Conservation (phyloP, 2,888 invertebrate species). For the Protophormia terraenovae region DNA sequence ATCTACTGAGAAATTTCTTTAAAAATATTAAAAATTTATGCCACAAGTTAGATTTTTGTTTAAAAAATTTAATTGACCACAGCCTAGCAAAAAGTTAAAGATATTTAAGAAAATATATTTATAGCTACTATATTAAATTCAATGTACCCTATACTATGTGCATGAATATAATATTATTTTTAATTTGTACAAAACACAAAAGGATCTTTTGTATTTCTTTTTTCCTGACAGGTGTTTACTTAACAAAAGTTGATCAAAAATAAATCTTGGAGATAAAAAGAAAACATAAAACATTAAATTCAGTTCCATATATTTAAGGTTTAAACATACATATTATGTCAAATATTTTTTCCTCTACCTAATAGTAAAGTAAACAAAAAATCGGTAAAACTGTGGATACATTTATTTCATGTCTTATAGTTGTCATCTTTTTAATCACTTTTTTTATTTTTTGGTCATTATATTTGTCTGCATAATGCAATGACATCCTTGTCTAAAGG, state of each 20-base stretch:
- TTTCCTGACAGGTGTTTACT: constrained; percentile 37
- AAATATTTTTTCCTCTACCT: not conserved
- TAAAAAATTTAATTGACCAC: no score
- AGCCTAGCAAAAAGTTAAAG: no score
- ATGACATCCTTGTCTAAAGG: not conserved
- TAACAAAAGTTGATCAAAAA: constrained; percentile 20
- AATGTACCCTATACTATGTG: not conserved
- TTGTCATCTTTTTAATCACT: constrained; percentile 42
- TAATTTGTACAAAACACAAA: constrained; percentile 25
- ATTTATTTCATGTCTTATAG: constrained; percentile 19
- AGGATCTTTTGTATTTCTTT: constrained; percentile 3
- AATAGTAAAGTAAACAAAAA: not conserved
- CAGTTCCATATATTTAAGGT: not conserved
- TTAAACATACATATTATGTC: no score
- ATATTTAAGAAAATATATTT: no score
- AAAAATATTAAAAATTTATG: no score
- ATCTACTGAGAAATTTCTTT: no score
- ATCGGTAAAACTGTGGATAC: not conserved
- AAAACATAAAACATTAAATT: not conserved
- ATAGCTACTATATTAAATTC: not conserved
- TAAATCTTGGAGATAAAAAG: not conserved
- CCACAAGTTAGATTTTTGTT: no score
- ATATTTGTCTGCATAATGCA: constrained; percentile 1
- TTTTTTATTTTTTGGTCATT: constrained; percentile 2
- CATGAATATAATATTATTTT: not conserved